These are phyloP conservation scores for Myripristis jacobus DNA, from an alignment of 2,797 vertebrate genomes.

Conservation along the genomic window DNA sequence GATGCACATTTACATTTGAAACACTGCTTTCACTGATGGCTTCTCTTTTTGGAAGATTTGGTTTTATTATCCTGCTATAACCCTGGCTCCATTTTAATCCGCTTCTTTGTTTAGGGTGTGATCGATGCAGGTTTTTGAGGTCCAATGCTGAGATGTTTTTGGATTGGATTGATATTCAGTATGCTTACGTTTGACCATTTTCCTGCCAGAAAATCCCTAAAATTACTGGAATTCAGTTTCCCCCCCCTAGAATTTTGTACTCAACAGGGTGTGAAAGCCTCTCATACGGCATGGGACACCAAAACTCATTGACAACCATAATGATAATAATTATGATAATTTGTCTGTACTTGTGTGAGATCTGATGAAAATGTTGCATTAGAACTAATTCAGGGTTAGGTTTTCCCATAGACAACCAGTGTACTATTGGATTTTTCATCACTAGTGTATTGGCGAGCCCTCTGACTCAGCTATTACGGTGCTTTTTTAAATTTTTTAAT, in stretches of 20 bases:
- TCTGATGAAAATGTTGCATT: no score
- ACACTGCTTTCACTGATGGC: slow-evolving; percentile 3
- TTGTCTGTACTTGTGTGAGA: no score
- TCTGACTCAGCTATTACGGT: no score
- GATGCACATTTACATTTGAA: slow-evolving; percentile 11
- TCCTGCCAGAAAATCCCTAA: neutral
- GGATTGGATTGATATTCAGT: slow-evolving; percentile 14
- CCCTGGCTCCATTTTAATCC: neutral
- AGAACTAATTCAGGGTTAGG: no score
- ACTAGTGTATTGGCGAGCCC: no score
- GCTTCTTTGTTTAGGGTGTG: neutral
- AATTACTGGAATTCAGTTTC: neutral
- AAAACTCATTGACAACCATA: no score
- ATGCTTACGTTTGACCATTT: neutral
- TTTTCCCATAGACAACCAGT: no score
- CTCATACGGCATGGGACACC: no score
- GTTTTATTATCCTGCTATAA: neutral
- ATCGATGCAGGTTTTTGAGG: neutral
- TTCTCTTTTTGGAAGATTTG: neutral
- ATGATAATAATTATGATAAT: no score
- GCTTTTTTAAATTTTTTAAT: no score
- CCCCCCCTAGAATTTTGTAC: neutral
- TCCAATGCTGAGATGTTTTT: neutral
- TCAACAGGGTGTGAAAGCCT: no score
- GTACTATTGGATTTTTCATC: no score